Base-by-base conservation (phyloP, 2,797 vertebrate species). In the Delichon dasypus region DNA sequence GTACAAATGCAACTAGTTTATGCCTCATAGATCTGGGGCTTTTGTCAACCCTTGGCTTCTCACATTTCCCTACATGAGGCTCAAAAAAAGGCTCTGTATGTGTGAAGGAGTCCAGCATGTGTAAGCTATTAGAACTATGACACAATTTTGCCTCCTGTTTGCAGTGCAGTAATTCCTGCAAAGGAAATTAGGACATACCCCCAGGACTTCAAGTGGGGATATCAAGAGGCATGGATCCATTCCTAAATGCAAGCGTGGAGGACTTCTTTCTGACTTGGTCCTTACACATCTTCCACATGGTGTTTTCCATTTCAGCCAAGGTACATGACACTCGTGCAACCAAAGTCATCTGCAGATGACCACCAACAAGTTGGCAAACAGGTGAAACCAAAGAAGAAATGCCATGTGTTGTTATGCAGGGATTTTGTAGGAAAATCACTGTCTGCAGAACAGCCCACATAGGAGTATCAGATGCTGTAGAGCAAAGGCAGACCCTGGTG, bases 11-110 rank as follows among this genome's bases (percentile, higher is more conserved):
- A 88, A 11, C n/a, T 55, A 60, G 19, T 45, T 70, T 74, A 42
- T 34, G 10, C 27, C 38, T 79, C 2, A 0, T 76, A 38, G 27
- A 44, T 57, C 50, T 67, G 45, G 20, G 6, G 1, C 0, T 7
- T 88, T 84, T 81, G 50, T 77, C 34, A 54, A 0, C 10, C 13
- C 57, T 67, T 50, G 16, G 4, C 29, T 88, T 91, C 70, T 88
- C 58, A 51, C 7, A n/a, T 85, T 91, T 90, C 50, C 38, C 20
- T 57, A 47, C 29, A 38, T 4, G 42, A 61, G 26, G n/a, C 61
- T 85, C 45, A 20, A 36, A 57, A 88, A 83, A 48, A 89, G 32
- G 3, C 45, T 74, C 26, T 57, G 16, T 34, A 57, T 1, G 2
- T 65, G 16, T 42, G 38, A 78, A 89, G 32, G 61, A 64, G 21